A percentile compares a stretch with the other conserved stretches of the same genome.
Evolutionary conservation across 2,113 vertebrate genomes (phyloP).

Genomic region (Danionella cerebrum): DNA sequence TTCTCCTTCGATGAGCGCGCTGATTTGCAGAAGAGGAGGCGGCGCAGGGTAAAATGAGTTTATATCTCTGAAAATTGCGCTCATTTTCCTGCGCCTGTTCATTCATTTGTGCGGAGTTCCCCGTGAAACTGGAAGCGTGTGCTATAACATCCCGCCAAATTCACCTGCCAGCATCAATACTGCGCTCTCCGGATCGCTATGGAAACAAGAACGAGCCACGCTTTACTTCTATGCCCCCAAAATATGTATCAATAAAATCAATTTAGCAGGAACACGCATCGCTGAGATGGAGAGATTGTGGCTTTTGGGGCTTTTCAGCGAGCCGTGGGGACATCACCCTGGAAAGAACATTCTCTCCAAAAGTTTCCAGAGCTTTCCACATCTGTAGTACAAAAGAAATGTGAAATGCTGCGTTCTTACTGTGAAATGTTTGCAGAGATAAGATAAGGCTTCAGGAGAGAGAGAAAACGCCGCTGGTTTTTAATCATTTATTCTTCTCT

Average conservation of each 20-base stretch:
- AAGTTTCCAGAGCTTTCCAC: too few relatives aligned
- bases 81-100: constrained; percentile 56
- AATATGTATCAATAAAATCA: neutral
- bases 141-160: constrained; percentile 61
- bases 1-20: constrained; percentile 5
- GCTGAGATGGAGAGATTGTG: neutral
- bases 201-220: constrained; percentile 3
- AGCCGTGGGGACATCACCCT: too few relatives aligned
- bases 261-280: neutral
- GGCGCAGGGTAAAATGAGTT: constrained; percentile 38
- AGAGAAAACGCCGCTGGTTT: too few relatives aligned
- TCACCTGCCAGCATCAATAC: constrained; percentile 68
- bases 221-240: neutral
- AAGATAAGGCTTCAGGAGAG: too few relatives aligned
- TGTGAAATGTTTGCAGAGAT: too few relatives aligned
- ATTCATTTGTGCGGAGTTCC: constrained; percentile 58
- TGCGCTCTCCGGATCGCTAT: constrained; percentile 24
- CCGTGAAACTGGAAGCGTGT: constrained; percentile 58
- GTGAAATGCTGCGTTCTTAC: too few relatives aligned
- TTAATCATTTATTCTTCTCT: too few relatives aligned
- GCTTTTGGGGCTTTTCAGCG: neutral
- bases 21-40: constrained; percentile 21
- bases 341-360: too few relatives aligned
- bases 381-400: too few relatives aligned
- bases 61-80: constrained; percentile 54